Evolutionary conservation across 2,888 invertebrate species (phyloP), one percentile per base, ranked within the genome.

Genomic region (Pegoplata infirma): DNA sequence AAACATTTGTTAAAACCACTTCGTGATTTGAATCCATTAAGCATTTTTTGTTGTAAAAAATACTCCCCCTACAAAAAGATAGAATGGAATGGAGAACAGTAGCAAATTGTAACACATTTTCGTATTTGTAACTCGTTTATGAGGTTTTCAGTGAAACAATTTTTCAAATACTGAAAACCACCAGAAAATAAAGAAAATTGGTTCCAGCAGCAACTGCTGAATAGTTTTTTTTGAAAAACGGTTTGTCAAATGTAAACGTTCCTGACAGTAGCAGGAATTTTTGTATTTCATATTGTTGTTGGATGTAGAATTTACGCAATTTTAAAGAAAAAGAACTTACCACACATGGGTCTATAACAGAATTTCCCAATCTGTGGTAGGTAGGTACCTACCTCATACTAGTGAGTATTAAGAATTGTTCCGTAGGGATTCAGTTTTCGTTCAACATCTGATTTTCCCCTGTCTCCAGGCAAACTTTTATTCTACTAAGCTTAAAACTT

Each of bases 231-330:
- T n/a, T 4, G n/a, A 40, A 40, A 40, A 40, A 40, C 58, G 40
- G 66, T 81, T 81, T 82, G 80, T 82, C 80, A 76, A 72, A 75
- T 78, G 74, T 80, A 82, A 82, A 79, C 78, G 80, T 76, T 82
- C 75, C 81, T 82, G 82, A 82, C 82, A 80, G 82, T 80, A 81
- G 81, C 82, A 79, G 81, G 72, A 82, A 72, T 82, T 76, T 76
- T 63, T 78, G 74, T 75, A 67, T 80, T 71, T 32, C 61, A 67
- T 66, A 76, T n/a, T n/a, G n/a, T n/a, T 64, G 77, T 61, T 67
- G 47, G 19, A 56, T 8, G 28, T 28, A 68, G 75, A 75, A 79
- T 75, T 66, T 69, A 58, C 55, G 61, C 61, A 67, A n/a, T n/a
- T n/a, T n/a, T n/a, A n/a, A 55, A 28, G 6, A 51, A 16, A 51